Evolutionary conservation across 2,888 invertebrate genomes (phyloP), one percentile per base, ranked within the genome.

Genomic region (Platycnemis pennipes): DNA sequence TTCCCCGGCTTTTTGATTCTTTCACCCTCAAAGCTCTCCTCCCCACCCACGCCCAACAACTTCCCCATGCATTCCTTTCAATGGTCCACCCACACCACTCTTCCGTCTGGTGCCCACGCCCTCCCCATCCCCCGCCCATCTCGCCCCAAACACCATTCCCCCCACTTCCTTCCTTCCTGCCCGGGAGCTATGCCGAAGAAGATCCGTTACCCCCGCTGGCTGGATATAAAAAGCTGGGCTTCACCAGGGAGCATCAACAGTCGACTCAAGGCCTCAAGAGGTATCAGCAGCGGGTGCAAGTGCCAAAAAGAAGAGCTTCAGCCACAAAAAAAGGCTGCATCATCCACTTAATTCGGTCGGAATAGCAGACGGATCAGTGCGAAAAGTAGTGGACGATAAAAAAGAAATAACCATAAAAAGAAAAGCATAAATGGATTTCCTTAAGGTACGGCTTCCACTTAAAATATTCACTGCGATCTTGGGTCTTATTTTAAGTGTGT

Each of bases 1-100:
- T 77, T 77, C 31, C 16, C 31, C 77, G 11, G 77, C n/a, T n/a
- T 77, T 31, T 77, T 77, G 77, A 77, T 77, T 77, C 77, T 77
- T 77, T 16, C 77, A 37, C 26, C 26, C 77, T 26, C 63, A 63
- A 2, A 11, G 3, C 13, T 22, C 19, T 0, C 63, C n/a, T 26
- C 5, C 63, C 77, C 31, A 77, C 31, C 37, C 31, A 0, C 37
- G 37, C 37, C 26, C 26, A 22, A 26, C 63, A 7, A 0, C 77
- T 26, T 3, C 63, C 63, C n/a, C 26, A 22, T 7, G 63, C 63
- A 63, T 13, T 63, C n/a, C 63, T 63, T 77, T 37, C 77, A 77
- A 31, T 77, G 77, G 77, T 31, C 77, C 77, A 77, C 37, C 77
- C 77, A 31, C 31, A 3, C 77, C 77, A 77, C 13, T 77, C n/a